Evolutionary conservation across 2,888 invertebrate genomes (phyloP), one percentile per base, ranked within the genome.

Genomic region (Watsonalla cultraria): DNA sequence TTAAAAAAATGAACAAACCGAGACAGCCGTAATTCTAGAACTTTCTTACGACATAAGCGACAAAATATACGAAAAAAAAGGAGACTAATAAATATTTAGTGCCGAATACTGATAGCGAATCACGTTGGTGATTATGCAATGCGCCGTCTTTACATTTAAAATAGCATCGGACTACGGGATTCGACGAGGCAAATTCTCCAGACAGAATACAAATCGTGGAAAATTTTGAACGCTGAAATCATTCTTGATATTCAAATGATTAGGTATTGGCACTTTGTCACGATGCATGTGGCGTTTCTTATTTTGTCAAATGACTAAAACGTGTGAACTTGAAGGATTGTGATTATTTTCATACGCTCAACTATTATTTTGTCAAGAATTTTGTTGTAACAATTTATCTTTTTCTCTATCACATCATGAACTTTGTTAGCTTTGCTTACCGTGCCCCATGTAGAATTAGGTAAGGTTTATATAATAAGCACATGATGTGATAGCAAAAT

Each of bases 71-170:
- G 74, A 74, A 80, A 84, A 80, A 83, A 85, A 78, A 68, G 49
- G 63, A 75, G 64, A 74, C 63, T 70, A 84, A 88, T 89, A 87
- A 87, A 88, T 87, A 86, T 89, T 86, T 85, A 84, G 75, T 82
- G 82, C 72, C 70, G 83, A 86, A 84, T 86, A 81, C 81, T 84
- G 86, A 86, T 84, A 84, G 80, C 72, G 84, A 84, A 86, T 86
- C 86, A 86, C 80, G 84, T 82, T 79, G 84, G 82, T 83, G 84
- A 90, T 90, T 89, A 88, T 89, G 87, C 87, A 87, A 87, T 82
- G 80, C 80, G 78, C 79, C 79, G 80, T 81, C 82, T 87, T 86
- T 85, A 84, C 84, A 88, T 90, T 86, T 86, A 84, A 85, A 89
- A 85, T 84, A 85, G 78, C 89, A 87, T 83, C 80, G 76, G 82